Evolutionary conservation across 1,140 invertebrate genomes (phyloP).

Genomic region (Dysdera silvatica): DNA sequence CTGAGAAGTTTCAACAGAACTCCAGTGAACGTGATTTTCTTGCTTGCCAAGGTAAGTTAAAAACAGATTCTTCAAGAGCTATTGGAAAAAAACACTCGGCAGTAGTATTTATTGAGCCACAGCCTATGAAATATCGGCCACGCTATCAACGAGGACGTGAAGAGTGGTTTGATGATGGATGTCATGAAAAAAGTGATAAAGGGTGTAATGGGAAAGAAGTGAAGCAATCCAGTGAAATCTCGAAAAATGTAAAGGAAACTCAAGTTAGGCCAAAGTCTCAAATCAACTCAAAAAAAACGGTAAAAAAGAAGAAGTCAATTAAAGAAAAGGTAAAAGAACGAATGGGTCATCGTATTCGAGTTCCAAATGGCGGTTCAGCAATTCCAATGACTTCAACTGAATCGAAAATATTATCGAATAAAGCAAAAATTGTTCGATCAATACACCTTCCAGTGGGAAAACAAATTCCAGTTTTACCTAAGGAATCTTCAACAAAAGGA

Average conservation of each 20-base stretch:
- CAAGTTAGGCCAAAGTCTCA: not conserved
- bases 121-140: not conserved
- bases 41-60: not conserved
- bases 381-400: not conserved
- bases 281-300: too few relatives aligned
- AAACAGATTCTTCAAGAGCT: not conserved
- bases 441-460: not conserved
- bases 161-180: conserved; percentile 14
- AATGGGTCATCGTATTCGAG: not conserved
- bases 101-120: conserved; percentile 11
- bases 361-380: not conserved
- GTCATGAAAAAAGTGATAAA: not conserved
- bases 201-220: not conserved
- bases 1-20: too few relatives aligned
- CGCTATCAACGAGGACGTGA: conserved; percentile 1
- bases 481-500: not conserved
- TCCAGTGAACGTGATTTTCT: not conserved
- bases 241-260: too few relatives aligned
- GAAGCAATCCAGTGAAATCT: not conserved
- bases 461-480: not conserved
- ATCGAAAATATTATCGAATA: not conserved
- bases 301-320: not conserved
- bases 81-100: too few relatives aligned
- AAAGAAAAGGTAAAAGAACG: not conserved
- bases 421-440: not conserved